Evolutionary conservation across 2,113 vertebrate species (phyloP).

Genomic region (Girardinichthys multiradiatus): DNA sequence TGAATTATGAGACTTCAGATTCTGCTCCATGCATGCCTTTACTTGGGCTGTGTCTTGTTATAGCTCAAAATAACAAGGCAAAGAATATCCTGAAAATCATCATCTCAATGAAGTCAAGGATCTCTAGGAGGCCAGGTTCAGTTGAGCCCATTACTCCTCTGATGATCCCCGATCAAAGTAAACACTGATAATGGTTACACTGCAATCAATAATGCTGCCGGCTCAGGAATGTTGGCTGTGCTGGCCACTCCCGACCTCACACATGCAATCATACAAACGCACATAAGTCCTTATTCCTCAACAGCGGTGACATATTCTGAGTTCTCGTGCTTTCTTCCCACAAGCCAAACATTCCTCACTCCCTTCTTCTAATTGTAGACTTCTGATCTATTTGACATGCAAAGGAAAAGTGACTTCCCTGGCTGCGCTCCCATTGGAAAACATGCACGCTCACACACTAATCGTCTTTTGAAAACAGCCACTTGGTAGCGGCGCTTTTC

Average conservation of each 20-base stretch:
- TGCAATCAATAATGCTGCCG: slow-evolving; percentile 71
- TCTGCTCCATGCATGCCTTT: slow-evolving; percentile 13
- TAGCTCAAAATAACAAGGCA: slow-evolving; percentile 35
- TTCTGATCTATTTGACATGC: slow-evolving; percentile 71
- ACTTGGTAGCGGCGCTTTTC: slow-evolving; percentile 35
- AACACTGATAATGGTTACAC: slow-evolving; percentile 70
- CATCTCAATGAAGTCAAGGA: slow-evolving; percentile 40
- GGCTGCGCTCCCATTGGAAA: slow-evolving; percentile 64
- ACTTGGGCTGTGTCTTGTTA: slow-evolving; percentile 17
- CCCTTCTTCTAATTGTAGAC: slow-evolving; percentile 75
- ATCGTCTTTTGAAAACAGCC: slow-evolving; percentile 19
- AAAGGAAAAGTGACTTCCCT: slow-evolving; percentile 61
- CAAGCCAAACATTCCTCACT: slow-evolving; percentile 74
- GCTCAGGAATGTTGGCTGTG: slow-evolving; percentile 69
- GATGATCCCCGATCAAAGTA: slow-evolving; percentile 71
- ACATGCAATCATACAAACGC: slow-evolving; percentile 52
- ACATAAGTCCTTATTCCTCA: slow-evolving; percentile 61
- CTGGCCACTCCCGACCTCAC: slow-evolving; percentile 74
- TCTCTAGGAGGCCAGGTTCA: slow-evolving; percentile 47
- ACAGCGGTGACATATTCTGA: slow-evolving; percentile 68
- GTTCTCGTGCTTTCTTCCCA: slow-evolving; percentile 73
- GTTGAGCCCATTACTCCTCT: slow-evolving; percentile 61
- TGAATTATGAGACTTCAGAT: slow-evolving; percentile 21
- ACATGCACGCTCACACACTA: slow-evolving; percentile 39
- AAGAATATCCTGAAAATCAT: slow-evolving; percentile 40